phyloP scores from a whole-genome alignment of 2,888 invertebrate species.

The Lissonota sp. region DNA sequence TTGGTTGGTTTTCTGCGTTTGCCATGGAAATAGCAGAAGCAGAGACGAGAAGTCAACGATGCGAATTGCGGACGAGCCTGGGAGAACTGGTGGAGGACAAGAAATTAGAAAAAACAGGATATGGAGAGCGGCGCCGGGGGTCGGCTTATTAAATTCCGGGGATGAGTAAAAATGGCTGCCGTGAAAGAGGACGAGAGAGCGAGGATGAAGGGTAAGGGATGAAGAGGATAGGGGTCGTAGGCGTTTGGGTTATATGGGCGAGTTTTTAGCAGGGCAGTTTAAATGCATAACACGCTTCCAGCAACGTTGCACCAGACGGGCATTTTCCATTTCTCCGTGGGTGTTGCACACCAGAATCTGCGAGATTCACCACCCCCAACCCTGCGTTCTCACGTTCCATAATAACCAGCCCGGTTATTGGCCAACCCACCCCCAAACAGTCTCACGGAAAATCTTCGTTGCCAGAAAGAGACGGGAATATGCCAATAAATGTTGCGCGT shows the following conservation, averaged over 20 bases:
- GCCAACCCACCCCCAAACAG: constrained; percentile 5
- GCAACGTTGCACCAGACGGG: constrained; percentile 58
- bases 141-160: constrained; percentile 51
- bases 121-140: background rate
- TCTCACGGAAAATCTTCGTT: constrained; percentile 5
- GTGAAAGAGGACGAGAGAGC: too few relatives aligned
- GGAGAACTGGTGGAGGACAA: constrained; percentile 7
- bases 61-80: constrained; percentile 30
- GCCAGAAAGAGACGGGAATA: background rate
- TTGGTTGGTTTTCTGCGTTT: background rate
- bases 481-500: background rate
- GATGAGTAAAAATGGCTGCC: constrained; percentile 14
- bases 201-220: background rate
- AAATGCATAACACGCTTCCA: constrained; percentile 77
- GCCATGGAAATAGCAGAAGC: background rate
- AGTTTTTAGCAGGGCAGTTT: constrained; percentile 75
- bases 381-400: constrained; percentile 27
- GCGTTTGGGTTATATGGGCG: constrained; percentile 52
- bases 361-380: background rate
- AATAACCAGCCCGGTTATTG: constrained; percentile 15
- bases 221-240: constrained; percentile 27
- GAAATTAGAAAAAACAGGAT: constrained; percentile 47
- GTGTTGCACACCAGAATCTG: constrained; percentile 22
- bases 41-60: constrained; percentile 12
- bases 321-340: constrained; percentile 65